Percentiles rank a stretch among this genome's conserved stretches.
Evolutionary conservation across 1,140 invertebrate species (phyloP).

Genomic region (Sweltsa coloradensis): DNA sequence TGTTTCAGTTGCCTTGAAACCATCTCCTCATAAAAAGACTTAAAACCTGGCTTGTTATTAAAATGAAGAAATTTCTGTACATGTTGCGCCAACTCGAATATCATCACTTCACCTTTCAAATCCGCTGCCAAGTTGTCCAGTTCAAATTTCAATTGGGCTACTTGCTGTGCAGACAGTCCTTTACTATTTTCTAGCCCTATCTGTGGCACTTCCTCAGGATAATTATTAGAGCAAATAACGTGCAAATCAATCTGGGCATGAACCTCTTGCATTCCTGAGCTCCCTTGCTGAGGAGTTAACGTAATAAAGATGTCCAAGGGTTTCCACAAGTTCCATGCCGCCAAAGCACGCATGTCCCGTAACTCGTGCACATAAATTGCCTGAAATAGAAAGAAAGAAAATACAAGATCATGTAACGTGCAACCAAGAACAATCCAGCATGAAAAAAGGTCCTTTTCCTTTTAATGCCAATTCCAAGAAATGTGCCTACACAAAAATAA

Average conservation of each 20-base stretch:
- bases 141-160: slow-evolving; percentile 40
- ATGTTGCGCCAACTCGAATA: slow-evolving; percentile 57
- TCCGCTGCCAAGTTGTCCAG: slow-evolving; percentile 39
- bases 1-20: slow-evolving; percentile 46
- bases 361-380: slow-evolving; percentile 50
- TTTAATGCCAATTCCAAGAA: too few species aligned
- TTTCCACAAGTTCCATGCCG: slow-evolving; percentile 39
- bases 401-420: too few species aligned
- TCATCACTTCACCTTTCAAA: slow-evolving; percentile 59
- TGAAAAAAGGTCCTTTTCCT: too few species aligned
- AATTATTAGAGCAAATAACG: slow-evolving; percentile 48
- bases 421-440: too few species aligned
- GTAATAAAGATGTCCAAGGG: slow-evolving; percentile 52
- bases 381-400: too few species aligned
- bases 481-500: too few species aligned
- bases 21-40: slow-evolving; percentile 79
- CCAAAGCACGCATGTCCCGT: slow-evolving; percentile 37
- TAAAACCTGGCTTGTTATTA: slow-evolving; percentile 56
- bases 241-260: slow-evolving; percentile 55
- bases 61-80: slow-evolving; percentile 54
- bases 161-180: slow-evolving; percentile 50
- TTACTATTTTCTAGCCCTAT: slow-evolving; percentile 49
- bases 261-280: slow-evolving; percentile 40
- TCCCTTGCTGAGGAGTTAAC: slow-evolving; percentile 52
- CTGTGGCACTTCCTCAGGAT: slow-evolving; percentile 53